Conservation (phyloP, 1,140 invertebrate species). For the Hycleus phaleratus region DNA sequence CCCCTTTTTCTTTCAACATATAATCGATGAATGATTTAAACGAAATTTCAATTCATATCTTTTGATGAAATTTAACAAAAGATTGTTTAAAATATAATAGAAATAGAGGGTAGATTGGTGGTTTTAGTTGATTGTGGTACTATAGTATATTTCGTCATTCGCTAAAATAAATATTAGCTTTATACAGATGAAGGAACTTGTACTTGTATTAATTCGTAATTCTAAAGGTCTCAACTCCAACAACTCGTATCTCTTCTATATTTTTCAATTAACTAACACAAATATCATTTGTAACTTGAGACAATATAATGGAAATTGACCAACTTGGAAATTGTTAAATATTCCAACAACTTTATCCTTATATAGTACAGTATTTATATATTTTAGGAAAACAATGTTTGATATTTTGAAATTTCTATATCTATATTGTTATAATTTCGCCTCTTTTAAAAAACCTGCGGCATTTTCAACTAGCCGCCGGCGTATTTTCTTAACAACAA, state of each 20-base stretch:
- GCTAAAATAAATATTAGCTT: constrained; percentile 19
- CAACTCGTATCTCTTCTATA: too few relatives aligned
- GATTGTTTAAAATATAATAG: not conserved
- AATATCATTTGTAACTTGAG: constrained; percentile 1
- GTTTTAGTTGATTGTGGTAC: constrained; percentile 2
- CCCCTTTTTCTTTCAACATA: not conserved
- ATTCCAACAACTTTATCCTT: too few relatives aligned
- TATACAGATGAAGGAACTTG: not conserved
- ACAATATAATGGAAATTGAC: too few relatives aligned
- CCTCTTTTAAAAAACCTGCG: not conserved
- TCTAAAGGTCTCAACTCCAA: constrained; percentile 1
- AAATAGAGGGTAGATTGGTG: not conserved
- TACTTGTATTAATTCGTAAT: not conserved
- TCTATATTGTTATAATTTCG: too few relatives aligned
- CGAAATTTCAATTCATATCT: not conserved
- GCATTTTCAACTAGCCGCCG: not conserved
- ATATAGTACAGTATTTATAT: too few relatives aligned
- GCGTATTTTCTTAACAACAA: constrained; percentile 16
- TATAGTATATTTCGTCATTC: constrained; percentile 13
- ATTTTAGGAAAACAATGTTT: too few relatives aligned
- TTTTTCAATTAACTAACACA: constrained; percentile 8
- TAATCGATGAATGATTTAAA: not conserved
- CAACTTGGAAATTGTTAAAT: too few relatives aligned
- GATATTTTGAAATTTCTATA: too few relatives aligned
- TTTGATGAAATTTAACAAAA: not conserved